Evolutionary conservation across 2,113 vertebrate species (phyloP), one percentile per base, ranked within the genome.

Genomic region (Uropsilus gracilis): DNA sequence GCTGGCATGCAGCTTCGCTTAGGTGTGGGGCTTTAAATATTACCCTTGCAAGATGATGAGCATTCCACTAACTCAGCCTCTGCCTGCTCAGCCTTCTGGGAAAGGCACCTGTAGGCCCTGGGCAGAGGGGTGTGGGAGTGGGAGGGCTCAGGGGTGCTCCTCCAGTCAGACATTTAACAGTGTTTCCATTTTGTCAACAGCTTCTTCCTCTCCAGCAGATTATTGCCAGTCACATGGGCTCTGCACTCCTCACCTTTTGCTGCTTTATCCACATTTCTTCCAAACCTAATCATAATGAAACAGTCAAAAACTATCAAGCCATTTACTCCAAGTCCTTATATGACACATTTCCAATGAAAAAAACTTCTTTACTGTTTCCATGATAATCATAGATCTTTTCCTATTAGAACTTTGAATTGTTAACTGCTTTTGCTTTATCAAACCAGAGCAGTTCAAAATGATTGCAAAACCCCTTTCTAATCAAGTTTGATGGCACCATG

Each of bases 341-440:
- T 5, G 57, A 22, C 39, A 34, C 30, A 59, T 84, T 95, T 59
- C 50, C 72, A 78, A 30, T 28, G 50, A 66, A 77, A 53, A 5
- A 2, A 89, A 11, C 32, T 73, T 63, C 61, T 73, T 63, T 39
- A 80, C 73, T 57, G 72, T 93, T 94, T 50, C 78, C 44, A 78
- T 71, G 53, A 55, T 72, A 91, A 75, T n/a, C 30, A 34, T 4
- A 87, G 44, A 8, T 53, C 68, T 69, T 42, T 57, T 77, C 28
- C 72, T 86, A 68, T 6, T 80, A 71, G 76, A 84, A 91, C 46
- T 86, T 68, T 80, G 55, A 81, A 84, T 12, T 32, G 14, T 46
- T 73, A 37, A 37, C 57, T 53, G 8, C 64, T 55, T 76, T 90
- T 88, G n/a, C n/a, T 77, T 48, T 77, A 92, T 66, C 61, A 86